These are phyloP conservation scores for Trididemnum miniatum DNA, from an alignment of 23 tunicate genomes.

Conservation along the genomic window DNA sequence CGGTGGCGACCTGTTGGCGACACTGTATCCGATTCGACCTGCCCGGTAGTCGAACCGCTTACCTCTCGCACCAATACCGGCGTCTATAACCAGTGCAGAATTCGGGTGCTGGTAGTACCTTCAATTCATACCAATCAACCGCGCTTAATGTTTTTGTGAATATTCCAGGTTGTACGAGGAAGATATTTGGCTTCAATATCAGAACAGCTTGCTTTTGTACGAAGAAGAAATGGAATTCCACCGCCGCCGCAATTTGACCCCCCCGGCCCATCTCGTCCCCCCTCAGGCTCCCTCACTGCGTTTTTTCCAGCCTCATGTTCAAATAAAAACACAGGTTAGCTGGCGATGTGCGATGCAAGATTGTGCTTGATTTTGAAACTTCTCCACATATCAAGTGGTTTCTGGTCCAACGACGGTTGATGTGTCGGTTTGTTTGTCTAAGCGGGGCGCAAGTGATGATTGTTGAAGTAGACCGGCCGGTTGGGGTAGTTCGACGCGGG, in stretches of 20 bases:
- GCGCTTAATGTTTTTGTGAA: background rate
- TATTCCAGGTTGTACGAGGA: conserved; percentile 44
- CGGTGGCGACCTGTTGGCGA: too few species aligned
- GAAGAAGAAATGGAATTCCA: conserved; percentile 56
- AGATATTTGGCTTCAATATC: conserved; percentile 49
- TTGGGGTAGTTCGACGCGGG: too few species aligned
- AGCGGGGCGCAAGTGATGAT: too few species aligned
- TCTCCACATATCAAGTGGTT: background rate
- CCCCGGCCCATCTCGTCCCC: conserved; percentile 43
- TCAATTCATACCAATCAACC: too few species aligned
- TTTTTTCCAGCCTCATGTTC: conserved; percentile 33
- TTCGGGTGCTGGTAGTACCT: too few species aligned
- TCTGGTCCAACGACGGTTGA: background rate
- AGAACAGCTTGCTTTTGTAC: conserved; percentile 27
- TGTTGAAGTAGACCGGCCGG: too few species aligned
- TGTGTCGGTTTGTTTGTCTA: too few species aligned
- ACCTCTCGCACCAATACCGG: too few species aligned
- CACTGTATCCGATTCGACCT: too few species aligned
- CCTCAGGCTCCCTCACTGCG: conserved; percentile 36
- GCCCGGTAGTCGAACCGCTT: too few species aligned
- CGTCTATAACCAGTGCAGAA: too few species aligned
- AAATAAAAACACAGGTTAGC: conserved; percentile 21
- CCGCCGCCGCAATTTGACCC: conserved; percentile 21
- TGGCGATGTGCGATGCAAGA: too few species aligned
- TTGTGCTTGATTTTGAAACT: background rate